Base-by-base conservation (phyloP, 2,113 vertebrate species). In the Halichoerus grypus region DNA sequence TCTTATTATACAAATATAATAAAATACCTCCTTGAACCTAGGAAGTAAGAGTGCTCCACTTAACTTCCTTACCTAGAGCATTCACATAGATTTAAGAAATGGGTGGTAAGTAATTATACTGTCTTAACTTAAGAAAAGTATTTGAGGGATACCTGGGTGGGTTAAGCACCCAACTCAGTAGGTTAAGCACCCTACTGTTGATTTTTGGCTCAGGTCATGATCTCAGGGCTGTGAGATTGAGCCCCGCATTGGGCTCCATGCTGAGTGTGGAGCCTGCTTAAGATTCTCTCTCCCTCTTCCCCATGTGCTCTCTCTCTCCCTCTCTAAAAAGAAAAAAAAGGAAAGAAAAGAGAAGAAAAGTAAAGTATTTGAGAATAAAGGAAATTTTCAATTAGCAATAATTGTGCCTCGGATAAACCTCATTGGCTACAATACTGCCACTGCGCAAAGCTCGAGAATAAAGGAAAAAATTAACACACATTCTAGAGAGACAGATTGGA, bases 11-110 rank as follows among this genome's bases (percentile, higher is more conserved):
- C 7, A 89, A 79, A 95, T 85, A 46, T 39, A 95, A 69, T 76
- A 92, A 77, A 95, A 69, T 76, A 92, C 69, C 53, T 51, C 49
- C 28, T 93, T 93, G 36, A 15, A 65, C n/a, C 55, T 81, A 93
- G 39, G 39, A 86, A 81, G 36, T 57, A 72, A 63, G 9, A 91
- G 22, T 65, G 42, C 51, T 76, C 28, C 46, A 95, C 33, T 93
- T 84, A 93, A 93, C 19, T 95, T 88, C 16, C 71, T 72, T 87
- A 53, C 7, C 31, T 87, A 77, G 5, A 85, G 19, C 22, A 93
- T 31, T 51, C 33, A 91, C 9, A 71, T 0, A n/a, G 14, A 69
- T 57, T 91, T 82, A 63, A 91, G 55, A 94, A 94, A 77, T 59
- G 39, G 19, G 31, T 87, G 82, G 57, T 86, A 18, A 93, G 36